phyloP scores from a whole-genome alignment of 37 sponge, comb jelly and placozoan genomes.

The Theonella swinhoei region DNA sequence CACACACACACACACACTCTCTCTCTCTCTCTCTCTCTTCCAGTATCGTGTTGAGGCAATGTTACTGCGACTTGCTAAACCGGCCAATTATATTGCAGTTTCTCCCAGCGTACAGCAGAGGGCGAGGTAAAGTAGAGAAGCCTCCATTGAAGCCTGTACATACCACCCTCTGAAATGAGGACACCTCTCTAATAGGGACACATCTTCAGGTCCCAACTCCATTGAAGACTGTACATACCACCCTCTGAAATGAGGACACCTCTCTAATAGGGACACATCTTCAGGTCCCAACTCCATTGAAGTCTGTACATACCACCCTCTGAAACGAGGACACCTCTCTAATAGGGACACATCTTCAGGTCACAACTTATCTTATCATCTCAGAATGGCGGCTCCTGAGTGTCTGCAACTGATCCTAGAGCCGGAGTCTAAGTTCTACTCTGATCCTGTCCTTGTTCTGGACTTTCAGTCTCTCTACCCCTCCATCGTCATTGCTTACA shows the following conservation, averaged over 20 bases:
- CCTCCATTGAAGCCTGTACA: too few relatives aligned
- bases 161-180: too few relatives aligned
- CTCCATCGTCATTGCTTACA: slow-evolving; percentile 96
- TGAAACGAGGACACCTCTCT: too few relatives aligned
- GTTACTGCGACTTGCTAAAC: slow-evolving; percentile 91
- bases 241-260: too few relatives aligned
- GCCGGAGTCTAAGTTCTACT: slow-evolving; percentile 91
- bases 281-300: too few relatives aligned
- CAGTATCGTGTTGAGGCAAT: slow-evolving; percentile 98
- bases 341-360: too few relatives aligned
- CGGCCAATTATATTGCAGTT: slow-evolving; percentile 83
- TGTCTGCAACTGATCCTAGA: slow-evolving; percentile 90
- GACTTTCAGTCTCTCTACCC: slow-evolving; percentile 99
- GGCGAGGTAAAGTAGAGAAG: slow-evolving; percentile 59
- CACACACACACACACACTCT: background rate
- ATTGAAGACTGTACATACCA: too few relatives aligned
- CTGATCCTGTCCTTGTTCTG: slow-evolving; percentile 96
- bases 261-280: too few relatives aligned
- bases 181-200: too few relatives aligned
- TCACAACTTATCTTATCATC: too few relatives aligned
- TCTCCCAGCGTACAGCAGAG: slow-evolving; percentile 94
- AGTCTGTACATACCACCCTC: too few relatives aligned
- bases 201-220: too few relatives aligned
- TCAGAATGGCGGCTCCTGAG: slow-evolving; percentile 96
- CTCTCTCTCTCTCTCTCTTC: background rate